Evolutionary conservation across 2,113 vertebrate genomes (phyloP).

Genomic region (Spea multiplicata): DNA sequence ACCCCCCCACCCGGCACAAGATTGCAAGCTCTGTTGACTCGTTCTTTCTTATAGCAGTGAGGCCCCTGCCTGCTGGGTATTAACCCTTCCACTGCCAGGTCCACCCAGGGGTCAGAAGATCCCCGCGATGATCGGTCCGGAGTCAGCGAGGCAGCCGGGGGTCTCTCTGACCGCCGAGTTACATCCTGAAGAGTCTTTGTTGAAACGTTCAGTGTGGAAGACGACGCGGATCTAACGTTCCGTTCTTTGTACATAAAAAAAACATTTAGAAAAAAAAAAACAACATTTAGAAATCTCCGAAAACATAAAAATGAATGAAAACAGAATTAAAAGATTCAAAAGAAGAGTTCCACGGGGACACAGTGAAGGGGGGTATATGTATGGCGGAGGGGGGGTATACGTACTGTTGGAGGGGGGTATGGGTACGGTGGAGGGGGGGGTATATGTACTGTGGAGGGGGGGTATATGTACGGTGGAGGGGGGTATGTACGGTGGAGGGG

Average conservation of each 20-base stretch:
- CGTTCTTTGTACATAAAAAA: conserved; percentile 22
- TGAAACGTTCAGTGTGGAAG: conserved; percentile 22
- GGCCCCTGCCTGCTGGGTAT: background rate
- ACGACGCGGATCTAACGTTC: conserved; percentile 18
- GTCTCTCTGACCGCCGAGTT: background rate
- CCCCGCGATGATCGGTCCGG: too few relatives aligned
- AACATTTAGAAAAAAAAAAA: conserved; percentile 23
- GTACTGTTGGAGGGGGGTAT: too few relatives aligned
- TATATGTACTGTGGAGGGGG: too few relatives aligned
- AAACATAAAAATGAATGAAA: conserved; percentile 22
- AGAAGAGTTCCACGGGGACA: background rate
- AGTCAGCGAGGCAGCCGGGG: too few relatives aligned
- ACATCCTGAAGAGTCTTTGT: background rate
- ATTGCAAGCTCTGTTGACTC: background rate
- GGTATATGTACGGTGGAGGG: too few relatives aligned
- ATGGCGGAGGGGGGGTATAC: background rate
- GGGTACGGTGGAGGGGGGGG: too few relatives aligned
- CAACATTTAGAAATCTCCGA: conserved; percentile 18
- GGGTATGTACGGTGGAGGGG: too few relatives aligned
- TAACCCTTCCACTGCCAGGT: background rate
- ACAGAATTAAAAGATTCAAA: background rate
- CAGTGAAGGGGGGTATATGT: background rate
- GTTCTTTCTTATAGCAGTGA: background rate
- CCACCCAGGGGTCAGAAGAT: too few relatives aligned
- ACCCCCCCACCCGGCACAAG: background rate